Percentiles rank a stretch among this genome's conserved stretches.
phyloP scores from a whole-genome alignment of 2,113 vertebrate genomes.

The Protobothrops flavoviridis region DNA sequence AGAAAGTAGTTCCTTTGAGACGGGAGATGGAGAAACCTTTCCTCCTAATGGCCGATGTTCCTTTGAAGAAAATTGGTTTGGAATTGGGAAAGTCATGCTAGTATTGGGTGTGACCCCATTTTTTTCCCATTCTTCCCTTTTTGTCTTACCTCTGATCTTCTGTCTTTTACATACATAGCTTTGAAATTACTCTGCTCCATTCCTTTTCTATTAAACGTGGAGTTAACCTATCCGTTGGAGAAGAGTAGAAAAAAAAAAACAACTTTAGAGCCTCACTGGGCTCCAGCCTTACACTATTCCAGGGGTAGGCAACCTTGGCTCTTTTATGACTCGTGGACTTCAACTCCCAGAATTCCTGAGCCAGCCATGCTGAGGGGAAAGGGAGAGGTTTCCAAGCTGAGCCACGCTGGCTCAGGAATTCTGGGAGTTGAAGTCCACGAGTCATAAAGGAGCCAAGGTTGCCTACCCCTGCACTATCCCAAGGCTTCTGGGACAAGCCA shows the following conservation, averaged over 20 bases:
- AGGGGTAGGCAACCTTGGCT: no score
- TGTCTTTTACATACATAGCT: not conserved
- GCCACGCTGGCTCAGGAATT: no score
- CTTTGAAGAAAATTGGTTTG: not conserved
- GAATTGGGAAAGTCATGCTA: not conserved
- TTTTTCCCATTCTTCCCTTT: not conserved
- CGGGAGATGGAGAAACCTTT: no score
- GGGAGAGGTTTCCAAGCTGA: no score
- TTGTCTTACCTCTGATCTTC: not conserved
- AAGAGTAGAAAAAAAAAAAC: not conserved
- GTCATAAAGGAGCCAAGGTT: no score
- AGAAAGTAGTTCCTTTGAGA: not conserved
- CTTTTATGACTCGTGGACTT: no score
- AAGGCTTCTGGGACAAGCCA: not conserved
- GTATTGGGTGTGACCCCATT: not conserved
- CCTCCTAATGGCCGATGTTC: not conserved
- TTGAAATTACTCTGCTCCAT: not conserved
- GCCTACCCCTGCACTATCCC: not conserved
- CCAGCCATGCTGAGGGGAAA: no score
- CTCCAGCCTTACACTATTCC: not conserved
- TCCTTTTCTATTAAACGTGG: not conserved
- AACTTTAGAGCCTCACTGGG: not conserved
- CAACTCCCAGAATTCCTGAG: no score
- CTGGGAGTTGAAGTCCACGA: no score
- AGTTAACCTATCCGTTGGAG: not conserved